Percentiles rank a stretch among this genome's conserved stretches.
These are phyloP conservation scores for Rhogogaster chlorosoma DNA, from an alignment of 2,888 invertebrate species.

Conservation along the genomic window DNA sequence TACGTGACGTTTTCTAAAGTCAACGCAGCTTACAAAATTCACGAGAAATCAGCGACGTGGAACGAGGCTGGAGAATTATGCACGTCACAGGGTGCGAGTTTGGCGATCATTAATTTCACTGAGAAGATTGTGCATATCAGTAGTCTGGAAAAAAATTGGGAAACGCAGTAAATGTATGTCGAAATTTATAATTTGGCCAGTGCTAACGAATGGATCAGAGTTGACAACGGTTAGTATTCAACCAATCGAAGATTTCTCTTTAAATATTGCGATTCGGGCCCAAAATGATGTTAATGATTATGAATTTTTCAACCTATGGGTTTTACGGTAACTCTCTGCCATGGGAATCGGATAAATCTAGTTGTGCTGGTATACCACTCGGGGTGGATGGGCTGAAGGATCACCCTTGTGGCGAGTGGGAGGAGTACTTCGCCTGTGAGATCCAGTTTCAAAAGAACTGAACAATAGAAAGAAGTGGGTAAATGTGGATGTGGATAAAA, in stretches of 20 bases:
- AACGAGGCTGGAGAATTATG: neutral
- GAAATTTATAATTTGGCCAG: neutral
- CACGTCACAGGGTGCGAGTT: neutral
- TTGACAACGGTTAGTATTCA: neutral
- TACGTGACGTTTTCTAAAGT: neutral
- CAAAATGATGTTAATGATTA: neutral
- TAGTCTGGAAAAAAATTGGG: neutral
- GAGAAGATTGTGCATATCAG: conserved; percentile 5
- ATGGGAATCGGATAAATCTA: neutral
- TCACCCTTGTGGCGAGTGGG: neutral
- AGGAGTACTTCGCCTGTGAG: neutral
- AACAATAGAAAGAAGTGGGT: neutral
- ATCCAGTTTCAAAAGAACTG: neutral
- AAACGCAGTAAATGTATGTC: neutral
- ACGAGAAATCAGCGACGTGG: neutral
- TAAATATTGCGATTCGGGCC: neutral
- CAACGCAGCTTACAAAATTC: neutral
- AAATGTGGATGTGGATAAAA: neutral
- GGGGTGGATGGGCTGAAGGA: neutral
- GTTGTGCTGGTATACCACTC: neutral
- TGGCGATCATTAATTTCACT: neutral
- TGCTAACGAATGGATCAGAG: neutral
- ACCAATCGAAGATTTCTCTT: neutral
- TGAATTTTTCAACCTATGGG: neutral
- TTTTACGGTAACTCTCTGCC: neutral